Conservation (phyloP, 2,797 vertebrate species). For the Gobionotothen gibberifrons region DNA sequence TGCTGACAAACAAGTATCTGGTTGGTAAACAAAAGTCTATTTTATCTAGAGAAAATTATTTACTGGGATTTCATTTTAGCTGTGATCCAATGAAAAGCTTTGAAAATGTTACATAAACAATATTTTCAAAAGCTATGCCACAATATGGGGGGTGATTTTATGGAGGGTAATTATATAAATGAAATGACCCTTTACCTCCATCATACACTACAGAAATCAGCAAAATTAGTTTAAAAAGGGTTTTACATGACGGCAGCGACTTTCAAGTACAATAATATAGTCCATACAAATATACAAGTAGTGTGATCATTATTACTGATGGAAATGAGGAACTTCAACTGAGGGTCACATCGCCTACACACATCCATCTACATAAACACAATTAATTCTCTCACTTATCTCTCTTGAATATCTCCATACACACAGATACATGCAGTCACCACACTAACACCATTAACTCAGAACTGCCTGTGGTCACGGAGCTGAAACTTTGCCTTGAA, state of each 20-base stretch:
- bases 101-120: background rate
- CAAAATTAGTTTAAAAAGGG: conserved; percentile 2
- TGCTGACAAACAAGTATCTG: background rate
- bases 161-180: background rate
- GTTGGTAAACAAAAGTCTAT: background rate
- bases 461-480: conserved; percentile 42
- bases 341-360: conserved; percentile 28
- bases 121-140: no score
- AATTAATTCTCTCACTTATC: conserved; percentile 24
- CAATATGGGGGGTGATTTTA: background rate
- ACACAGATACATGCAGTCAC: background rate
- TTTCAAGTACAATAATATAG: conserved; percentile 3
- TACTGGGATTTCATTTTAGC: background rate
- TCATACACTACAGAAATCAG: background rate
- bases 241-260: background rate
- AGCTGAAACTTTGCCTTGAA: conserved; percentile 20
- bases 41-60: background rate
- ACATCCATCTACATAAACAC: conserved; percentile 7
- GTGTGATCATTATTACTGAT: conserved; percentile 13
- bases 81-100: background rate
- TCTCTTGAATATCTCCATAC: background rate
- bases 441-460: conserved; percentile 19
- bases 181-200: conserved; percentile 13
- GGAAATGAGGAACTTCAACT: conserved; percentile 29
- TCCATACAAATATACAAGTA: background rate